Percentiles rank a stretch among this genome's conserved stretches.
Evolutionary conservation across 2,797 vertebrate genomes (phyloP).

Genomic region (Nothura maculosa): DNA sequence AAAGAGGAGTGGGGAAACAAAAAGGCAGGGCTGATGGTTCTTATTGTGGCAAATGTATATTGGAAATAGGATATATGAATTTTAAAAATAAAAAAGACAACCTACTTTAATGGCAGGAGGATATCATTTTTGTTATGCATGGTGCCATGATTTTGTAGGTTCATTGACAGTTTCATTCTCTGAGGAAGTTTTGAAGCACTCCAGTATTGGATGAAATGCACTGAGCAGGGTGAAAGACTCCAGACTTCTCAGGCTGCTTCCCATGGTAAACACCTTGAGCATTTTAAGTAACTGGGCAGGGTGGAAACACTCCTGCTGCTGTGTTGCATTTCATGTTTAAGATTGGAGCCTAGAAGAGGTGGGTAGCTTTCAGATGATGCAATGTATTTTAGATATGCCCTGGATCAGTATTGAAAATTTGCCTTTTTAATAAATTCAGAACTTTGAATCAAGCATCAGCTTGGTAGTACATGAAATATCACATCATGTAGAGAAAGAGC

Average conservation of each 20-base stretch:
- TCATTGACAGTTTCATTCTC: neutral
- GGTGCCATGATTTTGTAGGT: neutral
- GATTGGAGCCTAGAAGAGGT: rapidly evolving
- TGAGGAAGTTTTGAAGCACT: neutral
- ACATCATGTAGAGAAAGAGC: neutral
- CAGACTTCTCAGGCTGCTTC: neutral
- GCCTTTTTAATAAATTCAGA: neutral
- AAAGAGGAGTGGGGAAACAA: neutral
- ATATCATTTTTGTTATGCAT: neutral
- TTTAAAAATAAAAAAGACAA: neutral
- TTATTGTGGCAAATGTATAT: neutral
- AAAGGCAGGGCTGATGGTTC: neutral
- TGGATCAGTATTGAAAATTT: neutral
- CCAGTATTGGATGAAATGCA: neutral
- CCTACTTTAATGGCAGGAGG: neutral
- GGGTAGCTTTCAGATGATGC: neutral
- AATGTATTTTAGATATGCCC: neutral
- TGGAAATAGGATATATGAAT: neutral
- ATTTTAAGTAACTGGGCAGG: neutral
- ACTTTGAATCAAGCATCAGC: neutral
- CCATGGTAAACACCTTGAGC: neutral
- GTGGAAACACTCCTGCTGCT: neutral
- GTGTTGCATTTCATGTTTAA: neutral
- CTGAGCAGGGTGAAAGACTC: neutral
- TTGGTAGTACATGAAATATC: neutral